A percentile compares a stretch with the other conserved stretches of the same genome.
Conservation (phyloP, 2,888 invertebrate species). For the Cheilosia urbana region DNA sequence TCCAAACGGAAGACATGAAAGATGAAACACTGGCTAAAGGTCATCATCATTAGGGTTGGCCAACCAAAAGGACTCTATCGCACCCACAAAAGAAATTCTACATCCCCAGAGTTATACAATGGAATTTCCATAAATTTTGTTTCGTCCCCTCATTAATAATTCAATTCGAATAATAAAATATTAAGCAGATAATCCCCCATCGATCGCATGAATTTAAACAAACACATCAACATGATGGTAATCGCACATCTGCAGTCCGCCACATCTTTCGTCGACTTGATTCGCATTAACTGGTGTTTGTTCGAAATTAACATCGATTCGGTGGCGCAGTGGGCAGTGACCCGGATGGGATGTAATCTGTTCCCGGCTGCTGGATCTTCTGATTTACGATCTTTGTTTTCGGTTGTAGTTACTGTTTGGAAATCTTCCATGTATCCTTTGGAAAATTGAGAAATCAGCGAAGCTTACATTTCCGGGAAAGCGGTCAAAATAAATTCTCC, state of each 20-base stretch:
- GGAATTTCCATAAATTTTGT: constrained; percentile 46
- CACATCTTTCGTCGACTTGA: constrained; percentile 7
- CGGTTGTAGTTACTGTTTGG: constrained; percentile 47
- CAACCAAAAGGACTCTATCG: not conserved
- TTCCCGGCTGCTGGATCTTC: constrained; percentile 1
- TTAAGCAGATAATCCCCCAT: constrained; percentile 22
- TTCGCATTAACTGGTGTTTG: not conserved
- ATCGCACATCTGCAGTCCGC: constrained; percentile 9
- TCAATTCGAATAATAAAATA: constrained; percentile 54
- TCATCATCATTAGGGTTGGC: constrained; percentile 23
- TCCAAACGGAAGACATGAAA: not conserved
- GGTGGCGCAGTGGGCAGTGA: not conserved
- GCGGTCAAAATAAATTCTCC: not conserved
- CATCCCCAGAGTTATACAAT: not conserved
- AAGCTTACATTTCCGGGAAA: constrained; percentile 29
- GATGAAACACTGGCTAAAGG: constrained; percentile 10
- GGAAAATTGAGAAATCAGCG: constrained; percentile 33
- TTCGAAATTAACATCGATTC: constrained; percentile 18
- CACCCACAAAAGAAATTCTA: not conserved
- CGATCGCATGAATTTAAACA: constrained; percentile 25
- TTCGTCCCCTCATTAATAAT: constrained; percentile 42
- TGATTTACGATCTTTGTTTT: constrained; percentile 32
- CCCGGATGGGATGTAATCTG: constrained; percentile 12
- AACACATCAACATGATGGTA: constrained; percentile 24
- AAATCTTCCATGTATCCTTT: constrained; percentile 35